Percentiles rank a stretch among this genome's conserved stretches.
phyloP scores from a whole-genome alignment of 1,140 invertebrate species.

The Lanistes nyassanus region DNA sequence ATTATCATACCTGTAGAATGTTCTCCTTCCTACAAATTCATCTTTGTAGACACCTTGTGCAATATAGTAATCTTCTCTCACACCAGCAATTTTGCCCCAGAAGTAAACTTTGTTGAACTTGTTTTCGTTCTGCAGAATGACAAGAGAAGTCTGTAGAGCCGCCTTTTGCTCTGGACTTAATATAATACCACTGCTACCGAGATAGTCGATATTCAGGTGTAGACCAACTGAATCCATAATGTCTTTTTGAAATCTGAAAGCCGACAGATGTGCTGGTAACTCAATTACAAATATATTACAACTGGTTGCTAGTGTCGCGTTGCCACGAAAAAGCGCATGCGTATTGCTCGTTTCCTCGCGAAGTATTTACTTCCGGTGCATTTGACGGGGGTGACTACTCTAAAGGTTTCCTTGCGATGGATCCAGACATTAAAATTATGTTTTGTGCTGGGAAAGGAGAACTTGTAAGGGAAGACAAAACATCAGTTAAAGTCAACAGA shows the following conservation, averaged over 20 bases:
- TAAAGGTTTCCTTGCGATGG: conserved; percentile 29
- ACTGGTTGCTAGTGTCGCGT: too few relatives aligned
- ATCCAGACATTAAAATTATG: conserved; percentile 46
- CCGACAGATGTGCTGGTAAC: not conserved
- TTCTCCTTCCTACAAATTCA: conserved; percentile 63
- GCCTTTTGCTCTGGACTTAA: conserved; percentile 65
- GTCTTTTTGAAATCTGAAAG: not conserved
- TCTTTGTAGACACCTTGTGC: conserved; percentile 64
- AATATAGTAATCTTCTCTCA: conserved; percentile 67
- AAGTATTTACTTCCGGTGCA: too few relatives aligned
- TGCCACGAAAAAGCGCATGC: too few relatives aligned
- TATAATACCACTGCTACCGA: conserved; percentile 63
- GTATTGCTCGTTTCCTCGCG: too few relatives aligned
- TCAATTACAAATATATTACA: not conserved
- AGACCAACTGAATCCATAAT: conserved; percentile 63
- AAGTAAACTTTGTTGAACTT: conserved; percentile 67
- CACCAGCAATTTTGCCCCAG: conserved; percentile 67
- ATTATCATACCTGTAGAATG: conserved; percentile 63
- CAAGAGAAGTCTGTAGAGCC: conserved; percentile 64
- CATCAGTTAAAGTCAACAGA: conserved; percentile 26
- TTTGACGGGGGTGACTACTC: not conserved
- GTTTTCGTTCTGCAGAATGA: conserved; percentile 64
- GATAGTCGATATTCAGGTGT: conserved; percentile 63
- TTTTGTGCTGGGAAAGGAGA: conserved; percentile 28
- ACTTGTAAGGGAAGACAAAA: conserved; percentile 17